phyloP scores from a whole-genome alignment of 2,113 vertebrate species.

The Microcebus murinus region DNA sequence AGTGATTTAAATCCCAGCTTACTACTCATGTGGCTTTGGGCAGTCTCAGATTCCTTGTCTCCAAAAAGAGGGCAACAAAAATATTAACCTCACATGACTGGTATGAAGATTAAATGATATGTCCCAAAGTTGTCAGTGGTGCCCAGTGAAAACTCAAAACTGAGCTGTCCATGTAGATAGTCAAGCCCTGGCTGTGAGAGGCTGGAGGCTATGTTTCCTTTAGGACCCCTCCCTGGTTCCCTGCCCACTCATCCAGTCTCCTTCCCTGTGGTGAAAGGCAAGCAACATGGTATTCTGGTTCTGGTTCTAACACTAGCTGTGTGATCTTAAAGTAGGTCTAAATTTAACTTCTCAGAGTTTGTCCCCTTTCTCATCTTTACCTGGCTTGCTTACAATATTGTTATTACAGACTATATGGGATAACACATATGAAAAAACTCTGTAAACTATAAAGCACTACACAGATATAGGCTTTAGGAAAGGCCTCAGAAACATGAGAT shows the following conservation, averaged over 20 bases:
- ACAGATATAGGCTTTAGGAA: not conserved
- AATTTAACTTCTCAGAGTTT: slow-evolving; percentile 10
- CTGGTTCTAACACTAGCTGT: not conserved
- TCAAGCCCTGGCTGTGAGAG: not conserved
- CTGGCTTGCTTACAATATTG: slow-evolving; percentile 10
- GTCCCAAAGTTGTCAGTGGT: not conserved
- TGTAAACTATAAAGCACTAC: not conserved
- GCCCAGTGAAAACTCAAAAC: not conserved
- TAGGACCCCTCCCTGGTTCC: not conserved
- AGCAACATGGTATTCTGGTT: not conserved
- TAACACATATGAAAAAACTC: not conserved
- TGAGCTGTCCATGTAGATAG: not conserved
- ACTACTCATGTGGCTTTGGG: not conserved
- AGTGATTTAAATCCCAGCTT: not conserved
- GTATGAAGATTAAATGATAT: not conserved
- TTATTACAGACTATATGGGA: not conserved
- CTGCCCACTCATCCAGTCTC: not conserved
- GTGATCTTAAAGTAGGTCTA: not conserved
- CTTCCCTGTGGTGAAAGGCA: not conserved
- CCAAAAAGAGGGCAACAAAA: slow-evolving; percentile 11
- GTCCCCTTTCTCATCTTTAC: slow-evolving; percentile 1
- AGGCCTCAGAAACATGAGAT: not conserved
- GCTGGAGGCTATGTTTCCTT: not conserved
- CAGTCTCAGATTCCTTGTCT: not conserved
- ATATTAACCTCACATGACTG: not conserved